phyloP scores from a whole-genome alignment of 92 coral and sea anemone genomes.

The Desmophyllum pertusum region DNA sequence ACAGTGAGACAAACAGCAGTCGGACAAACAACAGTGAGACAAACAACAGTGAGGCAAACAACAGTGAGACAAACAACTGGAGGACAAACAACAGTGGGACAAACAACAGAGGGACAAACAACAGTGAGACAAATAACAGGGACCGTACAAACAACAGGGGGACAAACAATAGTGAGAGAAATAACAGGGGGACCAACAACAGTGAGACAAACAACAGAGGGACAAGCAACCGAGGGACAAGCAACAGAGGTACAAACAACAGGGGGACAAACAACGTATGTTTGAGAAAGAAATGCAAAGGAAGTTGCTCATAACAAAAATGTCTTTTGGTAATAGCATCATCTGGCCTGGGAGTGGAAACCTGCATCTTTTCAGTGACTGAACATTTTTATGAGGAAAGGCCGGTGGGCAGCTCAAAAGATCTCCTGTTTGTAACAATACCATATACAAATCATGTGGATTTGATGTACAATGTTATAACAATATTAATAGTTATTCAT shows the following conservation, averaged over 20 bases:
- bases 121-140: too few relatives aligned
- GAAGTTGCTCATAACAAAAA: background rate
- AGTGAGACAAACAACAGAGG: too few relatives aligned
- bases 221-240: background rate
- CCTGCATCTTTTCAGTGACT: too few relatives aligned
- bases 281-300: background rate
- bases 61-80: slow-evolving; percentile 17
- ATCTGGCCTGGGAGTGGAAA: background rate
- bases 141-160: too few relatives aligned
- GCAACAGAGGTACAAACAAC: slow-evolving; percentile 23
- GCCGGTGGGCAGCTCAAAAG: too few relatives aligned
- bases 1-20: background rate
- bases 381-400: too few relatives aligned
- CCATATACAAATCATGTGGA: too few relatives aligned
- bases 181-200: too few relatives aligned
- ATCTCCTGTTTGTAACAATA: too few relatives aligned
- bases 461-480: too few relatives aligned
- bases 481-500: background rate
- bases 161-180: too few relatives aligned
- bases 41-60: too few relatives aligned
- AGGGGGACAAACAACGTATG: slow-evolving; percentile 28
- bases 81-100: slow-evolving; percentile 19
- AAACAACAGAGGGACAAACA: slow-evolving; percentile 22
- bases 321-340: background rate
- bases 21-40: background rate